Conservation (phyloP, 2,888 invertebrate genomes). For the Gymnocheta viridis region DNA sequence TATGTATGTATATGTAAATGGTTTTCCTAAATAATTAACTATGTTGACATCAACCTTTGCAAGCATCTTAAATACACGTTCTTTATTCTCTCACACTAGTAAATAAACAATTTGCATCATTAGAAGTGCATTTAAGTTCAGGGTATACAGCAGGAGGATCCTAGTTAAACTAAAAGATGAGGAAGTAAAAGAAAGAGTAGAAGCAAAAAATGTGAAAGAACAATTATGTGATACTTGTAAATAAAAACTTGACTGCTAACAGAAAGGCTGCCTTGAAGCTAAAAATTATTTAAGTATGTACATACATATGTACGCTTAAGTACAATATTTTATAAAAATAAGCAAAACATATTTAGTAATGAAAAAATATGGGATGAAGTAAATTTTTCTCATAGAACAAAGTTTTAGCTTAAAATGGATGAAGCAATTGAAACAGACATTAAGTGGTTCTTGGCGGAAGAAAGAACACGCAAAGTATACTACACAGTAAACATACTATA, state of each 20-base stretch:
- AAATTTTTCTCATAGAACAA: neutral
- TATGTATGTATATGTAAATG: constrained; percentile 16
- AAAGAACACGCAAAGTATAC: no score
- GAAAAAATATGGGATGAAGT: neutral
- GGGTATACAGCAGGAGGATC: constrained; percentile 2
- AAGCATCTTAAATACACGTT: constrained; percentile 4
- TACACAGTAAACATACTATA: no score
- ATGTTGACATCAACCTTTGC: constrained; percentile 59
- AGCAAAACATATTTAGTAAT: constrained; percentile 14
- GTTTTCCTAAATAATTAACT: constrained; percentile 58
- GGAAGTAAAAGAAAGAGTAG: constrained; percentile 8
- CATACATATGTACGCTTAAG: constrained; percentile 40
- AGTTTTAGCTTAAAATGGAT: neutral
- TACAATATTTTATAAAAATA: neutral
- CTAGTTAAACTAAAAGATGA: constrained; percentile 16
- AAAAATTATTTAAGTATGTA: no score
- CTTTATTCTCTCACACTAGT: neutral
- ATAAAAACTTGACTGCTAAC: constrained; percentile 57
- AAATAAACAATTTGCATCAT: constrained; percentile 71
- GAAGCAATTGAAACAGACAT: no score
- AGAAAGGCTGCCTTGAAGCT: constrained; percentile 61
- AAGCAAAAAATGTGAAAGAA: constrained; percentile 28
- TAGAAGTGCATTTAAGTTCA: constrained; percentile 63
- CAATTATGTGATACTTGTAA: constrained; percentile 48
- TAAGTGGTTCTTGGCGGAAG: no score